These are phyloP conservation scores for Arion vulgaris DNA, from an alignment of 1,140 invertebrate species.

Conservation along the genomic window DNA sequence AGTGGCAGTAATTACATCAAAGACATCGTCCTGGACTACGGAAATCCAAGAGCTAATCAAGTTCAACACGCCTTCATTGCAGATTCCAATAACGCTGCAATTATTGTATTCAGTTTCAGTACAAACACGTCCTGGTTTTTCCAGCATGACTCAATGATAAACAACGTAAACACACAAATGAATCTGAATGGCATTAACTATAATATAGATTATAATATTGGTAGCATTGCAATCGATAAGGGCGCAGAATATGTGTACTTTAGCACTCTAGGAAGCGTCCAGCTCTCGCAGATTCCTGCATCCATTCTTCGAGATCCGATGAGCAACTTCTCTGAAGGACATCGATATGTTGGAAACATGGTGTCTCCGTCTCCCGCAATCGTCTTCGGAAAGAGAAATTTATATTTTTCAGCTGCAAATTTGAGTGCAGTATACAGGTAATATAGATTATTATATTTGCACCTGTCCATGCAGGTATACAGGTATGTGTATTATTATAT, in stretches of 20 bases:
- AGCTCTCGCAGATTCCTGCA: not conserved
- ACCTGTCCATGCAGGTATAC: no score
- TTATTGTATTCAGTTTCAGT: not conserved
- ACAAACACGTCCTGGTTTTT: not conserved
- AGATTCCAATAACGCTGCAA: not conserved
- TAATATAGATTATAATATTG: not conserved
- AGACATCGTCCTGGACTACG: conserved; percentile 21
- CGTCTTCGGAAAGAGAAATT: not conserved
- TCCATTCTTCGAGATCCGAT: not conserved
- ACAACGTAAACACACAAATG: not conserved
- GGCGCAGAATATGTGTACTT: conserved; percentile 4
- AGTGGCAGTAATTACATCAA: not conserved
- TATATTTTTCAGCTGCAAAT: not conserved
- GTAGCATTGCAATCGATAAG: conserved; percentile 1
- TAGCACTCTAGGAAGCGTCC: not conserved
- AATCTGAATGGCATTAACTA: not conserved
- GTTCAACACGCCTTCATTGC: not conserved
- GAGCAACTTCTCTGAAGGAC: not conserved
- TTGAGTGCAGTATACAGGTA: conserved; percentile 2
- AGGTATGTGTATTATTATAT: no score
- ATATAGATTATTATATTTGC: not conserved
- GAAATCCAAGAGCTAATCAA: not conserved
- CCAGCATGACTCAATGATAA: not conserved
- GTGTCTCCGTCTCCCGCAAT: not conserved
- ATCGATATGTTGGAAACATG: not conserved